phyloP scores from a whole-genome alignment of 2,113 vertebrate species.

The Hipposideros armiger region DNA sequence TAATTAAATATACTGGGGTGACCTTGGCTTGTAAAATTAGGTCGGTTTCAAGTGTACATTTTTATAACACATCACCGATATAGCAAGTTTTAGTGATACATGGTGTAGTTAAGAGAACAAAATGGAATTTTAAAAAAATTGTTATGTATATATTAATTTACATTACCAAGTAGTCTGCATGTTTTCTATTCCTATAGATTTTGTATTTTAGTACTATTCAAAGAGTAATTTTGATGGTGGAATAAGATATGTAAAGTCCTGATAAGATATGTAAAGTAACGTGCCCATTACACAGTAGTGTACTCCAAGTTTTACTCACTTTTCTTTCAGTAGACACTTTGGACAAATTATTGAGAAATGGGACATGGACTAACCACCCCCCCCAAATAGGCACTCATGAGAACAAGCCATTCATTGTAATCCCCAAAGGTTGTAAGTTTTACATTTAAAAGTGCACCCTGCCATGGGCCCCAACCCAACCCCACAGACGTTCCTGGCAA shows the following conservation, averaged over 20 bases:
- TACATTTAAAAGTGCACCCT: neutral
- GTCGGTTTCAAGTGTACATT: too few relatives aligned
- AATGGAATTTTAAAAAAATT: neutral
- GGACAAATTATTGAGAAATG: neutral
- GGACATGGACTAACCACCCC: neutral
- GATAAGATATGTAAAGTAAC: neutral
- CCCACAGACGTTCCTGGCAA: neutral
- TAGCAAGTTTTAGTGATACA: neutral
- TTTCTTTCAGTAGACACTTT: neutral
- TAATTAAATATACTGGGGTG: too few relatives aligned
- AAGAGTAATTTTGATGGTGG: neutral
- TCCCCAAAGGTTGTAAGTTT: neutral
- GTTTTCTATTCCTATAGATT: neutral
- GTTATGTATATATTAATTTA: neutral
- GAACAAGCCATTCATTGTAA: neutral
- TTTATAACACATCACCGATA: too few relatives aligned
- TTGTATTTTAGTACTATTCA: neutral
- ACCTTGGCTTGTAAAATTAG: too few relatives aligned
- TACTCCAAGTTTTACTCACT: neutral
- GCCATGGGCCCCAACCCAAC: neutral
- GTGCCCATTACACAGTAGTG: too few relatives aligned
- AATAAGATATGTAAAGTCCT: neutral
- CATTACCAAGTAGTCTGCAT: neutral
- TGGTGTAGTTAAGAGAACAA: neutral
- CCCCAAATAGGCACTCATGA: fast-evolving